Conservation (phyloP, 2,797 vertebrate species). For the Merluccius polli region DNA sequence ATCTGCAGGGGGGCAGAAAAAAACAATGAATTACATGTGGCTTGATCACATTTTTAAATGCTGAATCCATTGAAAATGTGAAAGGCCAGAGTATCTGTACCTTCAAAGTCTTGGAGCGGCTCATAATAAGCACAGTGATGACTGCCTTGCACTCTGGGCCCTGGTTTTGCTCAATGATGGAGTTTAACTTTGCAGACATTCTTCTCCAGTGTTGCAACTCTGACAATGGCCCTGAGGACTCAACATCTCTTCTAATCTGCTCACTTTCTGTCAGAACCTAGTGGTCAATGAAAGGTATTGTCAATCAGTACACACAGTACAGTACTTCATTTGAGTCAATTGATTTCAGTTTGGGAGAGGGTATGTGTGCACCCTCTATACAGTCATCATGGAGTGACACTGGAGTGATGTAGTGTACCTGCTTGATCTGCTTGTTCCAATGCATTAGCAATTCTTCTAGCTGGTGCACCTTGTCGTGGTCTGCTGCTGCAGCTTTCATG, state of each 20-base stretch:
- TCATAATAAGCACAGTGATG: slow-evolving; percentile 71
- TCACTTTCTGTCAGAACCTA: slow-evolving; percentile 77
- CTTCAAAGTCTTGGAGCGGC: slow-evolving; percentile 72
- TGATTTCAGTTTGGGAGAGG: slow-evolving; percentile 6
- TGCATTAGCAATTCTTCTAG: slow-evolving; percentile 75
- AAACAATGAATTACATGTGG: neutral
- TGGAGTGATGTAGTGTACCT: slow-evolving; percentile 49
- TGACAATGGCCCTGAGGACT: slow-evolving; percentile 73
- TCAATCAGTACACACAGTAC: too few relatives aligned
- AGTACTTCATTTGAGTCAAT: neutral
- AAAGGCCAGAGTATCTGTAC: slow-evolving; percentile 51
- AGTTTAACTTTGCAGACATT: slow-evolving; percentile 74
- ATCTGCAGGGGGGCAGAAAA: slow-evolving; percentile 51
- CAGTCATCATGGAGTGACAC: neutral
- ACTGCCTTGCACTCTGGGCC: slow-evolving; percentile 72
- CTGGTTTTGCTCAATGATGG: slow-evolving; percentile 80
- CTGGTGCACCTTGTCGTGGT: slow-evolving; percentile 62
- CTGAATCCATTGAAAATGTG: neutral
- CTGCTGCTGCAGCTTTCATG: slow-evolving; percentile 66
- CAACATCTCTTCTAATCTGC: slow-evolving; percentile 71
- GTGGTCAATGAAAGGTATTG: slow-evolving; percentile 15
- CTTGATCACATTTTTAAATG: neutral
- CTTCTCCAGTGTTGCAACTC: slow-evolving; percentile 82
- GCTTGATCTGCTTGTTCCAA: slow-evolving; percentile 80
- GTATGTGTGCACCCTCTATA: neutral